Percentiles rank a stretch among this genome's conserved stretches.
phyloP scores from a whole-genome alignment of 1,140 invertebrate genomes.

The Drosophila nannoptera region DNA sequence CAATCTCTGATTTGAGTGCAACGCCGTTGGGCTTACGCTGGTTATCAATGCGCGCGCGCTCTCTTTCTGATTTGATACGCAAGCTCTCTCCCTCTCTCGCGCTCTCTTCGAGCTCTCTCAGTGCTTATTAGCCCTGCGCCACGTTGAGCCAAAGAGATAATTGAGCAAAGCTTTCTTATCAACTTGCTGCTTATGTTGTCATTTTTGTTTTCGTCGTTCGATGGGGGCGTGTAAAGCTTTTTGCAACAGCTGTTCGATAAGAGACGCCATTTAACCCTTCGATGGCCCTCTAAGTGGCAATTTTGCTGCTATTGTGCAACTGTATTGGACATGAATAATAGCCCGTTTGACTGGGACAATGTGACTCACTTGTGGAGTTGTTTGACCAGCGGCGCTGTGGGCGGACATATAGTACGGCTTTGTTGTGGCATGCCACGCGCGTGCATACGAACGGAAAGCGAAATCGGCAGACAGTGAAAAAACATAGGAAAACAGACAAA shows the following conservation, averaged over 20 bases:
- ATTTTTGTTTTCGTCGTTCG: constrained; percentile 10
- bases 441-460: constrained; percentile 39
- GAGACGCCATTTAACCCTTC: constrained; percentile 51
- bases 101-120: constrained; percentile 13
- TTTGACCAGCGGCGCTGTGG: constrained; percentile 53
- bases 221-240: constrained; percentile 36
- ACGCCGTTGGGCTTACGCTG: constrained; percentile 15
- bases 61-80: constrained; percentile 7
- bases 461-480: constrained; percentile 40
- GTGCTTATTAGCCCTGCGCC: constrained; percentile 54
- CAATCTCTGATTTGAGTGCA: constrained; percentile 22
- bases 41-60: constrained; percentile 45
- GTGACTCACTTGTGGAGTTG: constrained; percentile 66
- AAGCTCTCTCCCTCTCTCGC: constrained; percentile 4
- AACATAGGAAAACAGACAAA: constrained; percentile 59
- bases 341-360: constrained; percentile 53
- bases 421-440: constrained; percentile 68
- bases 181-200: constrained; percentile 28
- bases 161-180: constrained; percentile 65
- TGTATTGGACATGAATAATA: constrained; percentile 60
- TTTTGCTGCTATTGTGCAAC: constrained; percentile 39
- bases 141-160: constrained; percentile 7
- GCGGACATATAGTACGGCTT: constrained; percentile 61
- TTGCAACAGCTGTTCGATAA: constrained; percentile 64
- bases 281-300: constrained; percentile 39